Base-by-base conservation (phyloP, 2,113 vertebrate genomes). In the Microtus ochrogaster region DNA sequence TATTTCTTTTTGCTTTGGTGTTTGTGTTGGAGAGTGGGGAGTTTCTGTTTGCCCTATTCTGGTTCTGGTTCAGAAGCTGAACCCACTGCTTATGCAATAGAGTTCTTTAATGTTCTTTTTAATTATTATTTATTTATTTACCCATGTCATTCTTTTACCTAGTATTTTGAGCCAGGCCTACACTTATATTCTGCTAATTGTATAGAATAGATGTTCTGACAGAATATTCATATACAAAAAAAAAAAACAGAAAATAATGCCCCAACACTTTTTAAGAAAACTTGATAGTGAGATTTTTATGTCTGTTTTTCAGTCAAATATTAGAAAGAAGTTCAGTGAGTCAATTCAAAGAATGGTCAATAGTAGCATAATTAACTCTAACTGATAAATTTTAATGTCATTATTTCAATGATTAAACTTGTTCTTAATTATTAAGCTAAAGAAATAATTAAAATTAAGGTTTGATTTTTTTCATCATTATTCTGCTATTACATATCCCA, bases 341-440 rank as follows among this genome's bases (percentile, higher is more conserved):
- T 68, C 14, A 26, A 89, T 84, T 94, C n/a, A 87, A 65, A 33
- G 19, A 84, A 21, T 30, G n/a, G 41, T 90, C 73, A 91, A 70
- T 78, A 88, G 72, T 63, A 89, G 17, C 39, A 78, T 87, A 79
- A 90, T 92, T 89, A 94, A 41, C 65, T 89, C 24, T 90, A 58
- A 79, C 5, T 84, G 58, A 49, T 33, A 83, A 68, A 66, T 88
- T 91, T 94, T 92, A 79, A 91, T 90, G 86, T 47, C 30, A 44
- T 47, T 92, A 47, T 39, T 87, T 93, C 84, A 94, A 8, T 61
- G 44, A 89, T 72, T 52, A 84, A 74, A 44, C 22, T 72, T 95
- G 28, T 73, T 90, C 90, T 61, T 92, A 83, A 72, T 93, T 88
- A 70, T 86, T 89, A 93, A 92, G 73, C 91, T 33, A 24, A 41